Evolutionary conservation across 1,140 invertebrate species (phyloP).

Genomic region (Augochlora pura): DNA sequence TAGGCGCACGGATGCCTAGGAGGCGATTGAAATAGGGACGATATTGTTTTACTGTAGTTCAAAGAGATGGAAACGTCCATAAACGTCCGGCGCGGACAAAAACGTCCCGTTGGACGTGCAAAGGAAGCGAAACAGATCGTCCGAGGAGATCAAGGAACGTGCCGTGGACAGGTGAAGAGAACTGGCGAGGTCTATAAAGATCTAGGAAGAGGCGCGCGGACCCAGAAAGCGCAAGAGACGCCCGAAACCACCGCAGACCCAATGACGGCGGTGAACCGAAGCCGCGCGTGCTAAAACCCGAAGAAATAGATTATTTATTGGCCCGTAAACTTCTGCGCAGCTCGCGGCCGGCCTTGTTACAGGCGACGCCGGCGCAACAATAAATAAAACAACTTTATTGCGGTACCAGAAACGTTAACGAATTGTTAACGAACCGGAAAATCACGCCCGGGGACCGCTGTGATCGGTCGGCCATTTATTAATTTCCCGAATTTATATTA

Average conservation of each 20-base stretch:
- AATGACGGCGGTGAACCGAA: neutral
- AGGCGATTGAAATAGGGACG: no score
- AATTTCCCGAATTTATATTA: slow-evolving; percentile 2
- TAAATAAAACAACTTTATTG: slow-evolving; percentile 47
- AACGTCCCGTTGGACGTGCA: neutral
- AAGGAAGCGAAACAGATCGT: neutral
- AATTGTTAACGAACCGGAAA: slow-evolving; percentile 7
- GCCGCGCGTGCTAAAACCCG: slow-evolving; percentile 12
- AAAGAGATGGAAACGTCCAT: neutral
- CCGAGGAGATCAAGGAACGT: neutral
- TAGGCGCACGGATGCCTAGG: neutral
- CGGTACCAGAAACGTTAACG: slow-evolving; percentile 2
- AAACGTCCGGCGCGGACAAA: neutral
- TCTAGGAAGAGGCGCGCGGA: neutral
- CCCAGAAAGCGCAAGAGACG: neutral
- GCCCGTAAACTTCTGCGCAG: slow-evolving; percentile 37
- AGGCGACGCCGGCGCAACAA: neutral
- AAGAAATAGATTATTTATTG: slow-evolving; percentile 63
- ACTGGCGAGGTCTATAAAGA: neutral
- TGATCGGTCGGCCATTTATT: slow-evolving; percentile 14
- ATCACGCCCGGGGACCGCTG: neutral
- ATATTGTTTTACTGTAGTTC: no score
- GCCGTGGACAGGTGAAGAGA: neutral
- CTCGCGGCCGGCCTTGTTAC: slow-evolving; percentile 22
- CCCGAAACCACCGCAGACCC: neutral